Conservation (phyloP, 2,888 invertebrate species). For the Silvanus unidentatus region DNA sequence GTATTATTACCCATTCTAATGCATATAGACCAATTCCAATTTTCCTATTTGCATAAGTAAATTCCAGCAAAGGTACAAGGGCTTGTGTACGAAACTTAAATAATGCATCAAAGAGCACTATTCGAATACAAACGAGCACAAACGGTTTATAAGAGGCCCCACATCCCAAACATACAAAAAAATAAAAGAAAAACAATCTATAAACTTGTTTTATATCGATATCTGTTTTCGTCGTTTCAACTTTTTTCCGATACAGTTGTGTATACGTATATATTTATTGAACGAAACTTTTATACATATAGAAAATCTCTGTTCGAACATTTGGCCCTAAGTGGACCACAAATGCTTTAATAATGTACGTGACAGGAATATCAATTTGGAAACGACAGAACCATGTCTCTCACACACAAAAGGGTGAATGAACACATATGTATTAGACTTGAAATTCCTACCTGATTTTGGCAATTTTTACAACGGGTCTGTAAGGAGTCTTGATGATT, state of each 20-base stretch:
- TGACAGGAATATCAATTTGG: slow-evolving; percentile 26
- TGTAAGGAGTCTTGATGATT: slow-evolving; percentile 38
- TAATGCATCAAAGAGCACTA: slow-evolving; percentile 31
- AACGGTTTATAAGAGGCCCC: slow-evolving; percentile 9
- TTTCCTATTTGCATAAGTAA: slow-evolving; percentile 1
- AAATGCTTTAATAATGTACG: slow-evolving; percentile 37
- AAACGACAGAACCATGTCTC: background rate
- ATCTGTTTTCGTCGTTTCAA: slow-evolving; percentile 33
- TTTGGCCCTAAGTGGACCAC: slow-evolving; percentile 33
- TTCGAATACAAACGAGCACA: slow-evolving; percentile 25
- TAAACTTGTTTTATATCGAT: slow-evolving; percentile 31
- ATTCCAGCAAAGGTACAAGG: background rate
- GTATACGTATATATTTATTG: background rate
- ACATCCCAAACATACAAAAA: slow-evolving; percentile 11
- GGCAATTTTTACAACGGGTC: slow-evolving; percentile 41
- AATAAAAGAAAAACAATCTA: slow-evolving; percentile 28
- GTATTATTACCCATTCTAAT: too few species aligned
- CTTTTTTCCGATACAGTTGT: slow-evolving; percentile 22
- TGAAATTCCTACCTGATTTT: slow-evolving; percentile 38
- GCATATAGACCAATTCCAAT: background rate
- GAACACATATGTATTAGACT: too few species aligned
- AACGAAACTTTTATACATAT: slow-evolving; percentile 14
- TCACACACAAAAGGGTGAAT: background rate
- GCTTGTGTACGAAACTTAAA: slow-evolving; percentile 20
- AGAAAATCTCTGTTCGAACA: slow-evolving; percentile 29